Base-by-base conservation (phyloP, 1,140 invertebrate genomes). In the Holotrichia oblita region DNA sequence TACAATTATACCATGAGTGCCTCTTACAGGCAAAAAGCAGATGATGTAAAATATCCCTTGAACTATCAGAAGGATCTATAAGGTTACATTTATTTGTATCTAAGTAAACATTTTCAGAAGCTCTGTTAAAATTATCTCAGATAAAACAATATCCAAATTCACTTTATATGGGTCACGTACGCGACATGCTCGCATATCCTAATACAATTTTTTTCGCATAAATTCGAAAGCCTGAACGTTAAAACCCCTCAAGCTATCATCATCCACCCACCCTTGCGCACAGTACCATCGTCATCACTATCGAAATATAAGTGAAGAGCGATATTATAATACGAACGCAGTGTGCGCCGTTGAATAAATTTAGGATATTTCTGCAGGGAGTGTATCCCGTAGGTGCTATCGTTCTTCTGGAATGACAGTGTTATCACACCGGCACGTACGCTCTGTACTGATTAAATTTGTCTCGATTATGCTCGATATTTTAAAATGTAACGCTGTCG, bases 371-470 rank as follows among this genome's bases (percentile, higher is more conserved):
- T 83, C 83, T 84, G 79, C 81, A 76, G 83, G 83, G 83, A 84
- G 73, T 77, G 74, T 80, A 81, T 84, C 83, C 83, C 83, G 79
- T 81, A 79, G 83, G 83, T 83, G 79, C 81, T 81, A 84, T 84
- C 83, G 79, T 84, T 84, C 83, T 84, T 84, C 81, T 77, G 77
- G 79, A 84, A 84, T 84, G 83, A 84, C 83, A 84, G 81, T 79
- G 75, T 82, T 84, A 84, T 84, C 83, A 83, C 81, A 83, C 77
- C 82, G 82, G 61, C 81, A 80, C 82, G 42, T 44, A 80, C 79
- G 80, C 79, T 78, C 76, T 78, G 80, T 81, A 81, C 83, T 84
- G 83, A 84, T 84, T 84, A 84, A 83, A 84, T 83, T 83, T 81
- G 77, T 74, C 59, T 78, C 80, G 80, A 83, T 82, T 81, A 82